These are phyloP conservation scores for Phylloscopus collybita DNA, from an alignment of 2,797 vertebrate species.

Conservation along the genomic window DNA sequence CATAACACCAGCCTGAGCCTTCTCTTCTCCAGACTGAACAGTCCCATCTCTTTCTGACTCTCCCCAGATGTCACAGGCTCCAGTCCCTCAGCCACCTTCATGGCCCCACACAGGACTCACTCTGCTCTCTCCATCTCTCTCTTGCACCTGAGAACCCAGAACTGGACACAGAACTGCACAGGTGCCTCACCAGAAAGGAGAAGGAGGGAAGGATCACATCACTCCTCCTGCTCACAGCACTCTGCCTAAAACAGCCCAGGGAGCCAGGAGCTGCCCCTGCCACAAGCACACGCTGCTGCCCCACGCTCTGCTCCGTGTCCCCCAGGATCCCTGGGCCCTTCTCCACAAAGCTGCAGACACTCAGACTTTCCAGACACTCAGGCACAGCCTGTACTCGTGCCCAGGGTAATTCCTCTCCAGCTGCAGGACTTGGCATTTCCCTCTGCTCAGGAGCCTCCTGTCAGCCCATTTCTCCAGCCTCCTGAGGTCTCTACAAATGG, in stretches of 20 bases:
- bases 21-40: neutral
- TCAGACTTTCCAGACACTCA: neutral
- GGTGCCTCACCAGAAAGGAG: neutral
- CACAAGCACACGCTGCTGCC: neutral
- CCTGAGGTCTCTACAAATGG: accelerated
- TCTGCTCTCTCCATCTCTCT: neutral
- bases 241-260: neutral
- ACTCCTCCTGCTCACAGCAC: neutral
- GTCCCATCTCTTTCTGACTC: neutral
- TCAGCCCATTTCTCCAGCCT: neutral
- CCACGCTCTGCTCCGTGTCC: accelerated
- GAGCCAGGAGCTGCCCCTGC: neutral
- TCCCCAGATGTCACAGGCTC: neutral
- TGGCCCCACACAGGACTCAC: neutral
- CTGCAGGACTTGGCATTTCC: neutral
- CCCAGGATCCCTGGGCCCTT: neutral
- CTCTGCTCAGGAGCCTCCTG: neutral
- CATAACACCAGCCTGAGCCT: neutral
- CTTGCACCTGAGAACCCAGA: neutral
- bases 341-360: neutral
- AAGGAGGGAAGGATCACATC: neutral
- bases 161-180: neutral
- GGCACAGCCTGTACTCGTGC: neutral
- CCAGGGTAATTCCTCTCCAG: neutral
- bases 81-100: accelerated